These are phyloP conservation scores for Idaea dimidiata DNA, from an alignment of 2,888 invertebrate species.

Conservation along the genomic window DNA sequence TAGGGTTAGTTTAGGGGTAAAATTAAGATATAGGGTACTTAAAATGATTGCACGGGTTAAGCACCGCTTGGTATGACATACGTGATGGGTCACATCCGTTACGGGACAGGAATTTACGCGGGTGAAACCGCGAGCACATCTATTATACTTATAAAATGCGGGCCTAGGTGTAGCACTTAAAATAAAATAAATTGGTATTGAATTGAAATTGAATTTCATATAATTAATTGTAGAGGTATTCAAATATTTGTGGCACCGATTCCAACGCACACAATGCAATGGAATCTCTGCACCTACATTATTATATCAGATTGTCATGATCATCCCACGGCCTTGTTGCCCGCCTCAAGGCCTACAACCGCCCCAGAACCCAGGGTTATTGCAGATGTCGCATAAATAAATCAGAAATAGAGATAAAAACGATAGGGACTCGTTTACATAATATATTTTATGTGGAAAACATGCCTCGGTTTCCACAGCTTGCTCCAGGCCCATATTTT, in stretches of 20 bases:
- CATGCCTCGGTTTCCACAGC: background rate
- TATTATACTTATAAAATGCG: too few relatives aligned
- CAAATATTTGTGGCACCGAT: background rate
- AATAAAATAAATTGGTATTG: too few relatives aligned
- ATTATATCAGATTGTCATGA: background rate
- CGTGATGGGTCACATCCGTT: too few relatives aligned
- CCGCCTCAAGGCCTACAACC: background rate
- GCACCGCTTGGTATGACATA: too few relatives aligned
- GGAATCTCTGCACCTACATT: background rate
- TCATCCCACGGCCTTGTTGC: background rate
- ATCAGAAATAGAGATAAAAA: background rate
- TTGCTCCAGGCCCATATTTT: background rate
- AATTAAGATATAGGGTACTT: too few relatives aligned
- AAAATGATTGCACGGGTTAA: too few relatives aligned
- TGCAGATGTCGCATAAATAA: slow-evolving; percentile 6
- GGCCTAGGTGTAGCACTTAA: too few relatives aligned
- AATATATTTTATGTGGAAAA: background rate
- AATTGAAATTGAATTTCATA: too few relatives aligned
- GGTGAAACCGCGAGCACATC: too few relatives aligned
- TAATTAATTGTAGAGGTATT: background rate
- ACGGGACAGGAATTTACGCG: too few relatives aligned
- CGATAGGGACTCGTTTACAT: background rate
- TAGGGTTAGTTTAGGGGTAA: too few relatives aligned
- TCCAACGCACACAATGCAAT: background rate
- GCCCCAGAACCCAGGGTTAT: background rate